A percentile compares a stretch with the other conserved stretches of the same genome.
phyloP scores from a whole-genome alignment of 1,140 invertebrate species.

The Monochamus saltuarius region DNA sequence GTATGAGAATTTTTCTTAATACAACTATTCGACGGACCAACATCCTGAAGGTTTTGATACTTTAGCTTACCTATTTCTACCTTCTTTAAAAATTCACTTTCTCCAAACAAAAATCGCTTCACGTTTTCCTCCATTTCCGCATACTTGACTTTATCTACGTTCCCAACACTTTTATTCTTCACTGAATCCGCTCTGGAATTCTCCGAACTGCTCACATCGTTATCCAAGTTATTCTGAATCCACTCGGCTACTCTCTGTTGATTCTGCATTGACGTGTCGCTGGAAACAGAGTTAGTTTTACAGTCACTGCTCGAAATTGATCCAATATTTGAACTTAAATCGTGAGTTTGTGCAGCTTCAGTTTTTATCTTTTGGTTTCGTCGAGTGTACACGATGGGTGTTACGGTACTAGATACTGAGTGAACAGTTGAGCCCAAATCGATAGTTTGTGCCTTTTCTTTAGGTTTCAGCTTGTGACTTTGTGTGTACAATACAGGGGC shows the following conservation, averaged over 20 bases:
- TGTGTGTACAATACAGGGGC: conserved; percentile 67
- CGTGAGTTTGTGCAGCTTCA: neutral
- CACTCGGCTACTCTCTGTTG: conserved; percentile 45
- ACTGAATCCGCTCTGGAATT: conserved; percentile 37
- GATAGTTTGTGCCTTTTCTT: neutral
- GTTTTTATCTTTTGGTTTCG: no score
- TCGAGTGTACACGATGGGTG: no score
- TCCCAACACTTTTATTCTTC: conserved; percentile 23
- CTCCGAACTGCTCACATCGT: conserved; percentile 33
- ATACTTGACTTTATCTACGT: conserved; percentile 41
- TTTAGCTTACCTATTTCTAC: conserved; percentile 44
- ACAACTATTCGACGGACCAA: neutral
- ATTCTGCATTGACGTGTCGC: conserved; percentile 40
- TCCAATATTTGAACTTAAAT: conserved; percentile 17
- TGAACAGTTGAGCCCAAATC: conserved; percentile 14
- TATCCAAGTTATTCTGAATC: conserved; percentile 42
- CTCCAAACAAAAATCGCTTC: conserved; percentile 47
- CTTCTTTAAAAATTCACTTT: conserved; percentile 46
- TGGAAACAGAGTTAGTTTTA: conserved; percentile 30
- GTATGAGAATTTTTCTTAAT: conserved; percentile 33
- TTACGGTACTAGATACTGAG: conserved; percentile 32
- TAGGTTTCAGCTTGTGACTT: neutral
- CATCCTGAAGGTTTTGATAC: conserved; percentile 34
- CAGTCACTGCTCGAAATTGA: conserved; percentile 34
- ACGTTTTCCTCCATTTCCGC: conserved; percentile 50